phyloP scores from a whole-genome alignment of 2,888 invertebrate genomes.

The Leptinotarsa juncta region DNA sequence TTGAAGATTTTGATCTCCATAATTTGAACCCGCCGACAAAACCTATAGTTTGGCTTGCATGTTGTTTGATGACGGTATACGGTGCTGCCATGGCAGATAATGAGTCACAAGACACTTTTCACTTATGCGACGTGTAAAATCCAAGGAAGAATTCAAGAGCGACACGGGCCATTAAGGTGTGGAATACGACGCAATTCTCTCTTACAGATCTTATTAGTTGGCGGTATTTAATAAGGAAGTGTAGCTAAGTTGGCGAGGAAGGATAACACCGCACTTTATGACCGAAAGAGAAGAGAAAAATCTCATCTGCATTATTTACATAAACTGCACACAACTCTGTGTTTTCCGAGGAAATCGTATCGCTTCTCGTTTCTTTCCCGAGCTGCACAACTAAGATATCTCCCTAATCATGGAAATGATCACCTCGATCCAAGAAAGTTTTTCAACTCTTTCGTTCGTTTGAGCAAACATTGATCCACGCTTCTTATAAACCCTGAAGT shows the following conservation, averaged over 20 bases:
- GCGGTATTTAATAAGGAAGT: slow-evolving; percentile 66
- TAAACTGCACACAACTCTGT: slow-evolving; percentile 64
- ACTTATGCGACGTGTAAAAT: slow-evolving; percentile 29
- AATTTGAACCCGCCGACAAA: background rate
- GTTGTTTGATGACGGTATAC: background rate
- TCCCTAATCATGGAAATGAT: slow-evolving; percentile 66
- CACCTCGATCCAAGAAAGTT: slow-evolving; percentile 65
- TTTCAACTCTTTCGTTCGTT: slow-evolving; percentile 56
- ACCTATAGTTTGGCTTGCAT: background rate
- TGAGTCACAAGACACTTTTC: slow-evolving; percentile 29
- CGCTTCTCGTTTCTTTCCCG: slow-evolving; percentile 53
- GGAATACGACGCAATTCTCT: slow-evolving; percentile 53
- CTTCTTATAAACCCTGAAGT: slow-evolving; percentile 28
- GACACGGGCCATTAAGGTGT: slow-evolving; percentile 50
- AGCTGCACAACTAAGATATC: slow-evolving; percentile 64
- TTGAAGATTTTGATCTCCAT: no score
- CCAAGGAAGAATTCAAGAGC: slow-evolving; percentile 36
- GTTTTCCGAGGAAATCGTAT: slow-evolving; percentile 33
- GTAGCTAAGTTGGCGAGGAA: slow-evolving; percentile 62
- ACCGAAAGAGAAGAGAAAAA: slow-evolving; percentile 64
- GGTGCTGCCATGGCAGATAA: slow-evolving; percentile 17
- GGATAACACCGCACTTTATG: slow-evolving; percentile 65
- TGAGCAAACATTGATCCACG: slow-evolving; percentile 56
- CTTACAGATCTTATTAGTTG: slow-evolving; percentile 64
- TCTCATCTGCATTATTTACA: slow-evolving; percentile 68